phyloP scores from a whole-genome alignment of 2,888 invertebrate species.

The Ectemnius continuus region DNA sequence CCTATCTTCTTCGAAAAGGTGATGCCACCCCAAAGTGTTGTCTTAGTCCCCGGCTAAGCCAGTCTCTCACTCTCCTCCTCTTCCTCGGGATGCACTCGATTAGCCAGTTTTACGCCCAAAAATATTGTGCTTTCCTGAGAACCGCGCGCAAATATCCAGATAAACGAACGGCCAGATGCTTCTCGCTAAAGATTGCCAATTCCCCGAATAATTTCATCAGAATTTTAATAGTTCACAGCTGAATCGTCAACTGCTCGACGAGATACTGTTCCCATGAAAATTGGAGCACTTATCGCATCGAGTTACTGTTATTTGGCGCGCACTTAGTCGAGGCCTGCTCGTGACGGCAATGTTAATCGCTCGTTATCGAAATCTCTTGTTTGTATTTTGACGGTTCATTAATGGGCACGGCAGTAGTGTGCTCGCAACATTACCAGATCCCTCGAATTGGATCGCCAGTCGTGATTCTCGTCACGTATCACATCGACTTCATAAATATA shows the following conservation, averaged over 20 bases:
- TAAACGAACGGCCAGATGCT: neutral
- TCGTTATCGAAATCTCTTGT: constrained; percentile 10
- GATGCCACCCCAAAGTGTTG: constrained; percentile 54
- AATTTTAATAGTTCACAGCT: too few species aligned
- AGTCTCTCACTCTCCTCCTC: too few species aligned
- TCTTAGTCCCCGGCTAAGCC: constrained; percentile 57
- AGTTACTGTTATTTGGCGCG: too few species aligned
- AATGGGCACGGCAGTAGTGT: constrained; percentile 24
- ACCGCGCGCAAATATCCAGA: neutral
- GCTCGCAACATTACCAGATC: constrained; percentile 16
- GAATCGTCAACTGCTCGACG: too few species aligned
- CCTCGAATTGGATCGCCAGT: constrained; percentile 11
- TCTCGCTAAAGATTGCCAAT: neutral
- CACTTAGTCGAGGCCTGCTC: constrained; percentile 2
- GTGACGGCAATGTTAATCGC: constrained; percentile 29
- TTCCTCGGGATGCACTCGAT: constrained; percentile 16
- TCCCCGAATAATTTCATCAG: too few species aligned
- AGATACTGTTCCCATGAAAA: too few species aligned
- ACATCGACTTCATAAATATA: constrained; percentile 36
- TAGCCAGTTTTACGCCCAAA: constrained; percentile 15
- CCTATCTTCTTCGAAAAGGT: constrained; percentile 51
- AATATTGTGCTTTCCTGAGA: constrained; percentile 14
- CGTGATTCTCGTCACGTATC: constrained; percentile 38
- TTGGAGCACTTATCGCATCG: too few species aligned
- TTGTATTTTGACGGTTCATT: constrained; percentile 27